These are phyloP conservation scores for Metaphire vulgaris DNA, from an alignment of 1,140 invertebrate species.

Conservation along the genomic window DNA sequence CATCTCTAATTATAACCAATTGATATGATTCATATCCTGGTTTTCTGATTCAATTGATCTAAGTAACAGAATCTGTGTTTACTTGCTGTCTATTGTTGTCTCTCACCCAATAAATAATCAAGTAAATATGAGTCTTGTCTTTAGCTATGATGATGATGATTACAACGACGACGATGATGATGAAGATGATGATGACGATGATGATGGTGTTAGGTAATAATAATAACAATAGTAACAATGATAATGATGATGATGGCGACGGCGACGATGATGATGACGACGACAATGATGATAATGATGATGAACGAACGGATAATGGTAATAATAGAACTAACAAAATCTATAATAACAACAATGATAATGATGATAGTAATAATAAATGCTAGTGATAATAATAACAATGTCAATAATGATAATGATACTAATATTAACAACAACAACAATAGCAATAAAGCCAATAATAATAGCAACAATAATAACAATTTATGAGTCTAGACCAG, in stretches of 20 bases:
- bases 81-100: too few species aligned
- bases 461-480: background rate
- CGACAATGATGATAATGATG: constrained; percentile 24
- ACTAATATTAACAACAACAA: too few species aligned
- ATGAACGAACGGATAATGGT: constrained; percentile 5
- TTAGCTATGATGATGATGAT: too few species aligned
- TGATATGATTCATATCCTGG: background rate
- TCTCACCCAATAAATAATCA: too few species aligned
- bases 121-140: too few species aligned
- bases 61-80: too few species aligned
- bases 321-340: background rate
- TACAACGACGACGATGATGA: background rate
- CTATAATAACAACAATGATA: background rate
- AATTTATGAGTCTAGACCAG: background rate
- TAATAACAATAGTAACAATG: background rate
- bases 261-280: constrained; percentile 23
- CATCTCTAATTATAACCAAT: background rate
- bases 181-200: background rate
- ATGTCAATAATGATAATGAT: background rate
- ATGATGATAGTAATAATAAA: background rate
- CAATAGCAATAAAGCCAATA: background rate
- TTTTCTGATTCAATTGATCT: too few species aligned
- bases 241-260: constrained; percentile 26
- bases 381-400: background rate
- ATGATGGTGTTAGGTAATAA: background rate